phyloP scores from a whole-genome alignment of 2,888 invertebrate genomes.

The Drosophila multiciliata region DNA sequence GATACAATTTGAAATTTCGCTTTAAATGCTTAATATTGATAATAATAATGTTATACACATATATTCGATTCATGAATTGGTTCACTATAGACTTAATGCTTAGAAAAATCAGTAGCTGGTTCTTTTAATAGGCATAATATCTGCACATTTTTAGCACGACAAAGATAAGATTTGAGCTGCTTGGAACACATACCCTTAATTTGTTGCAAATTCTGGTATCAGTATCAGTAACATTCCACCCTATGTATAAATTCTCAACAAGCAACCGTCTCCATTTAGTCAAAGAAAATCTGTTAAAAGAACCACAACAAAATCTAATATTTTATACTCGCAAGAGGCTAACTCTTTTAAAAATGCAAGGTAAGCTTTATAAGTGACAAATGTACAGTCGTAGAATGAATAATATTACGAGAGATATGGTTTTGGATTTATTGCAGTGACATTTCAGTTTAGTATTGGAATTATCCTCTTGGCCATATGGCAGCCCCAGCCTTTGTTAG shows the following conservation, averaged over 20 bases:
- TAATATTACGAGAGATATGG: too few relatives aligned
- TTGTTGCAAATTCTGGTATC: constrained; percentile 46
- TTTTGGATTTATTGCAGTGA: constrained; percentile 19
- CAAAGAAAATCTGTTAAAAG: constrained; percentile 23
- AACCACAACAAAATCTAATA: constrained; percentile 20
- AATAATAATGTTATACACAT: background rate
- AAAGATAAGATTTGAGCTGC: constrained; percentile 63
- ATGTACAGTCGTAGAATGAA: background rate
- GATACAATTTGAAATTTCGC: background rate
- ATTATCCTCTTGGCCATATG: constrained; percentile 41
- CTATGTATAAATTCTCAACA: constrained; percentile 61
- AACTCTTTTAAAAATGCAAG: constrained; percentile 35
- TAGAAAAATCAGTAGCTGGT: constrained; percentile 16
- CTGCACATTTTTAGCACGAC: constrained; percentile 41
- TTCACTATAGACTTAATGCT: background rate
- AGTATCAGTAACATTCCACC: constrained; percentile 42
- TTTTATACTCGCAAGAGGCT: constrained; percentile 2
- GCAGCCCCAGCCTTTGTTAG: constrained; percentile 13
- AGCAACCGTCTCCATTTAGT: constrained; percentile 59
- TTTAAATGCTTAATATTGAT: background rate
- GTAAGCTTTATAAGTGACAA: constrained; percentile 21
- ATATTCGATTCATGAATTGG: background rate
- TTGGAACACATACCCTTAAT: constrained; percentile 46
- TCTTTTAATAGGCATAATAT: constrained; percentile 21
- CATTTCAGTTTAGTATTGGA: constrained; percentile 28